These are phyloP conservation scores for Pangasius sanitwongsei DNA, from an alignment of 2,797 vertebrate species.

Conservation along the genomic window DNA sequence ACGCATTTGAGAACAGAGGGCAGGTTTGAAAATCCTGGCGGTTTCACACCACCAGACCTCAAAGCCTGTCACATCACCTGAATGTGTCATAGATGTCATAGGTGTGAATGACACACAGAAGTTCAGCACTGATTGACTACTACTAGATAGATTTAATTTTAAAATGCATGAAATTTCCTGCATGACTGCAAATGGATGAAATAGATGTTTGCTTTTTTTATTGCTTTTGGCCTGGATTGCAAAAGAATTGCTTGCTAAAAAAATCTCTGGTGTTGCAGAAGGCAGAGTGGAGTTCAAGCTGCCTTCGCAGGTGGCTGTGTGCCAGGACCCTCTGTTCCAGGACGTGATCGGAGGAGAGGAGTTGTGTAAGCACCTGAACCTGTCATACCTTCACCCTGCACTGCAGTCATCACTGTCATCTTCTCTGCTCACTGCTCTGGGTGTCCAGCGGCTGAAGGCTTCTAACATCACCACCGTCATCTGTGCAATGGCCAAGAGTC, in stretches of 20 bases:
- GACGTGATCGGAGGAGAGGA: conserved; percentile 74
- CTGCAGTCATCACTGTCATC: conserved; percentile 67
- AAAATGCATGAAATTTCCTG: background rate
- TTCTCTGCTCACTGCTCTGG: conserved; percentile 75
- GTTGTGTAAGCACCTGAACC: conserved; percentile 74
- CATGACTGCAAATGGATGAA: background rate
- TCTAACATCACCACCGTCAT: conserved; percentile 77
- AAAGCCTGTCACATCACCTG: background rate
- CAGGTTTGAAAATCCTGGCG: background rate
- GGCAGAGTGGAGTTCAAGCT: conserved; percentile 73
- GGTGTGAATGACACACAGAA: background rate
- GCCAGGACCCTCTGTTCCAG: conserved; percentile 76
- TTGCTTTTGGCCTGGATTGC: background rate
- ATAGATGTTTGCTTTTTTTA: background rate
- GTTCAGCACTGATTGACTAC: background rate
- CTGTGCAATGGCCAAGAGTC: conserved; percentile 76
- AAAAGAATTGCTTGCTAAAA: background rate
- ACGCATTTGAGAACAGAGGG: background rate
- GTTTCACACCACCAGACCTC: background rate
- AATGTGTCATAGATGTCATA: background rate
- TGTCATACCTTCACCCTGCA: conserved; percentile 77
- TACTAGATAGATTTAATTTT: background rate
- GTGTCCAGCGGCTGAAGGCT: conserved; percentile 73
- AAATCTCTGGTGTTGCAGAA: conserved; percentile 58
- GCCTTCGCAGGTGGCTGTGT: conserved; percentile 80